These are phyloP conservation scores for Nomada fabriciana DNA, from an alignment of 2,888 invertebrate genomes.

Conservation along the genomic window DNA sequence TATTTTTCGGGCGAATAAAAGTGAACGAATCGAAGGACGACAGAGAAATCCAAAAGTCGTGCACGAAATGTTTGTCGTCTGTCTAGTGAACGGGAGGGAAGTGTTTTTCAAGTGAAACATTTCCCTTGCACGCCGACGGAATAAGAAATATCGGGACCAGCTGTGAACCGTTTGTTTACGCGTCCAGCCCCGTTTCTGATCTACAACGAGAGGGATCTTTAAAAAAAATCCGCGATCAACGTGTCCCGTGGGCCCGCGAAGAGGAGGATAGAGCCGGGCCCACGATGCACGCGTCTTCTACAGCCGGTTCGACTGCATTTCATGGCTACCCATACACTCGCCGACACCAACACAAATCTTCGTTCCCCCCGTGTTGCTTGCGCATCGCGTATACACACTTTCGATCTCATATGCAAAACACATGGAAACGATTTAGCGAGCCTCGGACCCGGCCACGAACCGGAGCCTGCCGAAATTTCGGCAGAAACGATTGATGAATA, in stretches of 20 bases:
- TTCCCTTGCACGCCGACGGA: slow-evolving; percentile 16
- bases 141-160: slow-evolving; percentile 28
- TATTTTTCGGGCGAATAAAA: too few species aligned
- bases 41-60: background rate
- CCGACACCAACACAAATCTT: background rate
- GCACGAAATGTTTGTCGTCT: background rate
- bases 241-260: slow-evolving; percentile 50
- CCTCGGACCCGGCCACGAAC: slow-evolving; percentile 24
- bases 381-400: slow-evolving; percentile 38
- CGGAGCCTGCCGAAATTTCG: slow-evolving; percentile 27
- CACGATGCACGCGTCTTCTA: slow-evolving; percentile 59
- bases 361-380: background rate
- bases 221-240: slow-evolving; percentile 53
- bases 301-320: slow-evolving; percentile 79
- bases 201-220: slow-evolving; percentile 25
- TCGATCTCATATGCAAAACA: slow-evolving; percentile 68
- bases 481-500: slow-evolving; percentile 14
- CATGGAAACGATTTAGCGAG: slow-evolving; percentile 60
- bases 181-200: slow-evolving; percentile 18
- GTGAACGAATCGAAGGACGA: too few species aligned
- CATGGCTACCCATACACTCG: slow-evolving; percentile 64
- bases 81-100: slow-evolving; percentile 1
- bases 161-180: slow-evolving; percentile 42
- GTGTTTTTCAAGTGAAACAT: background rate
- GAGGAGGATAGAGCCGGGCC: slow-evolving; percentile 49